Evolutionary conservation across 2,797 vertebrate genomes (phyloP).

Genomic region (Sebastes hopkinsi): DNA sequence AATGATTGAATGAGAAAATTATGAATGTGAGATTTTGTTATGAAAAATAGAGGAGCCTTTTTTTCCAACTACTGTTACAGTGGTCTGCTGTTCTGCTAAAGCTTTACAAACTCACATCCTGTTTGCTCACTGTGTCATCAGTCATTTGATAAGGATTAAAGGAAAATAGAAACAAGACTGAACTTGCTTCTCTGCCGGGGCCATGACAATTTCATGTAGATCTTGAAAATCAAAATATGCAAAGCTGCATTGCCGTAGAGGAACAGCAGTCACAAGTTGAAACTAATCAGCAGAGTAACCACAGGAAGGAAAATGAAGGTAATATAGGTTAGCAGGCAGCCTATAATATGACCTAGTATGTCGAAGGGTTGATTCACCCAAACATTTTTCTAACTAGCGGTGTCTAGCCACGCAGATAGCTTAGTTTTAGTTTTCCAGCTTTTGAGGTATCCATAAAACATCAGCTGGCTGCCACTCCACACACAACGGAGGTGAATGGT

Average conservation of each 20-base stretch:
- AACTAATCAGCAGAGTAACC: neutral
- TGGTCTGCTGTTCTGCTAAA: neutral
- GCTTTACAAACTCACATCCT: conserved; percentile 2
- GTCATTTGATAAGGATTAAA: neutral
- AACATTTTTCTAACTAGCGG: neutral
- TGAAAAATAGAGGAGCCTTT: neutral
- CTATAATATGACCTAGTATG: neutral
- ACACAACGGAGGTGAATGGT: neutral
- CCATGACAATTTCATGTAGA: neutral
- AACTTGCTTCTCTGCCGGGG: neutral
- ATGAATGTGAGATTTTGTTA: neutral
- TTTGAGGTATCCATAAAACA: neutral
- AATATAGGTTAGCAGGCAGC: neutral
- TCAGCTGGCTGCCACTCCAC: neutral
- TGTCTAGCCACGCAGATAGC: neutral
- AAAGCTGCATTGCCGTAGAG: neutral
- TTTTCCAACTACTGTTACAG: neutral
- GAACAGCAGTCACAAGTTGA: neutral
- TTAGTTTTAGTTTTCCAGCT: neutral
- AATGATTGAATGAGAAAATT: neutral
- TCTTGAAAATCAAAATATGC: neutral
- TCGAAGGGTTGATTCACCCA: neutral
- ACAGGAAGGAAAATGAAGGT: neutral
- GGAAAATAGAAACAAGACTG: neutral
- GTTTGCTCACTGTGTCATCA: neutral